These are phyloP conservation scores for Macrophya annulata DNA, from an alignment of 2,888 invertebrate genomes.

Conservation along the genomic window DNA sequence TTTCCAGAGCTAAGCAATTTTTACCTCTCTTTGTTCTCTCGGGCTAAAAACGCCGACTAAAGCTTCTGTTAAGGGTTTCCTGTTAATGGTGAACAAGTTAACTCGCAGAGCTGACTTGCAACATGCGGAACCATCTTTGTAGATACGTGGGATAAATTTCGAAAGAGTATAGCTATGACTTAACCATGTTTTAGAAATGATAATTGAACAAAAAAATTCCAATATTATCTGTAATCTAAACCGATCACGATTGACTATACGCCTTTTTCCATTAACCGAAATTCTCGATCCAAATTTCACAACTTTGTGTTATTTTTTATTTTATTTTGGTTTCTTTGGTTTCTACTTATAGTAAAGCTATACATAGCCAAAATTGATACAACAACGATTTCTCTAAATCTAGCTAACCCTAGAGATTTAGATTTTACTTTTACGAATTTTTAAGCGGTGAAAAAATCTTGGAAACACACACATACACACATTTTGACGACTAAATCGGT, in stretches of 20 bases:
- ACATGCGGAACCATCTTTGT: neutral
- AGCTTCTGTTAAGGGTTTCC: constrained; percentile 26
- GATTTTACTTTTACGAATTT: neutral
- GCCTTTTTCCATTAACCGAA: neutral
- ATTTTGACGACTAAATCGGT: neutral
- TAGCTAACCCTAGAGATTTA: no score
- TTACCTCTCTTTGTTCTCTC: constrained; percentile 19
- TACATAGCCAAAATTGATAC: no score
- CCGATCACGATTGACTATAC: no score
- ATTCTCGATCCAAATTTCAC: neutral
- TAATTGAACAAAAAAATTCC: neutral
- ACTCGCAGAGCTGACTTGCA: constrained; percentile 33
- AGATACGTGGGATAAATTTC: constrained; percentile 28
- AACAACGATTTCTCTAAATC: no score
- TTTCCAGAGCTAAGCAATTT: constrained; percentile 16
- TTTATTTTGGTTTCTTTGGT: no score
- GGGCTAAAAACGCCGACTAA: neutral
- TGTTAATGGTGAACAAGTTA: constrained; percentile 31
- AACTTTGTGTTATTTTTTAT: no score
- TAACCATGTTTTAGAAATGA: no score
- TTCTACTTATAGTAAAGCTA: no score
- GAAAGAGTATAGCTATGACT: neutral
- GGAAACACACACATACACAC: neutral
- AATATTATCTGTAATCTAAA: neutral
- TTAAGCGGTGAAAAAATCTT: neutral